Conservation (phyloP, 2,797 vertebrate species). For the Anguilla megastoma region DNA sequence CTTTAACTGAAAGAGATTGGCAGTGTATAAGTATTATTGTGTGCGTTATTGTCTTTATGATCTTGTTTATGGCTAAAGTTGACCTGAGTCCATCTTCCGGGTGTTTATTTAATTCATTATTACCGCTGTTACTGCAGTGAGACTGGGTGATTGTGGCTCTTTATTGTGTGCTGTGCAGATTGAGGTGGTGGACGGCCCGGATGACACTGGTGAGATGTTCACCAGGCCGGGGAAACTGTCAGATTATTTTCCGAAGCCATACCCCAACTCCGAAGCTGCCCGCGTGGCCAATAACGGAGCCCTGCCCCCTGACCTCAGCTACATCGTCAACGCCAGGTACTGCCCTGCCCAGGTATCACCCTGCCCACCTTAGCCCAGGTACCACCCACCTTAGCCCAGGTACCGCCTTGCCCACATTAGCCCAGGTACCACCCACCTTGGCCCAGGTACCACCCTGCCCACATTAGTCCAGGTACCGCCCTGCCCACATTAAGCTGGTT, state of each 20-base stretch:
- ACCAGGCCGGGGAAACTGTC: conserved; percentile 85
- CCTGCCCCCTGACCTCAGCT: conserved; percentile 90
- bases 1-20: too few relatives aligned
- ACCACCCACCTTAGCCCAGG: not conserved
- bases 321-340: conserved; percentile 85
- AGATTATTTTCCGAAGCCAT: conserved; percentile 88
- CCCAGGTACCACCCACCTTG: too few relatives aligned
- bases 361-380: not conserved
- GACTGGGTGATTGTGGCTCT: not conserved
- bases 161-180: conserved; percentile 59
- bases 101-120: not conserved
- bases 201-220: conserved; percentile 90
- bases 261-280: conserved; percentile 83
- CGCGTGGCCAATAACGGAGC: conserved; percentile 84
- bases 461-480: not conserved
- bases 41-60: not conserved
- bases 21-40: not conserved
- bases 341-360: not conserved
- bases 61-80: not conserved
- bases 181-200: conserved; percentile 86
- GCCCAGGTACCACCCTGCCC: not conserved
- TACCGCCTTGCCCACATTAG: not conserved
- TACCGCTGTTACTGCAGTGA: too few relatives aligned
- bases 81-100: not conserved
- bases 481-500: too few relatives aligned